Conservation (phyloP, 2,888 invertebrate genomes). For the Leptopilina myrica region DNA sequence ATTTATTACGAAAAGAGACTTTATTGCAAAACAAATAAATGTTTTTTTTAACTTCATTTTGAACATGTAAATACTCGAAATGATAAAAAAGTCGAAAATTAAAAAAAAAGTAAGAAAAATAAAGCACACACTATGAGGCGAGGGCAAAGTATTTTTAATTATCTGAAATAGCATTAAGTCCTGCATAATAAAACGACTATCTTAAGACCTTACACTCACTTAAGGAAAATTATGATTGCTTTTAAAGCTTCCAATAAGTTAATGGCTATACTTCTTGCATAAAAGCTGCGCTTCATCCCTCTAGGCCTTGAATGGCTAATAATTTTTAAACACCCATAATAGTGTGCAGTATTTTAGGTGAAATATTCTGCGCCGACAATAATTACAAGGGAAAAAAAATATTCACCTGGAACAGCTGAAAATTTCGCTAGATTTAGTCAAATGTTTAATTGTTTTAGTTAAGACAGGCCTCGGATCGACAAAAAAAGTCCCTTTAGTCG, state of each 20-base stretch:
- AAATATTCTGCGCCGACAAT: neutral
- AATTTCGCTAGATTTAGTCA: no score
- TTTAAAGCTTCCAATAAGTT: constrained; percentile 7
- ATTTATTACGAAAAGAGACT: neutral
- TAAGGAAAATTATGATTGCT: neutral
- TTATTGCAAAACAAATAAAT: no score
- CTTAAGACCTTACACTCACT: constrained; percentile 14
- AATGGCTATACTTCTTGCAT: constrained; percentile 9
- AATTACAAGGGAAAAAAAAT: no score
- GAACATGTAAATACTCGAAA: no score
- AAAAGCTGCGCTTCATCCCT: constrained; percentile 6
- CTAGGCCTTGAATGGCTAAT: constrained; percentile 2
- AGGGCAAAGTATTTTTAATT: neutral
- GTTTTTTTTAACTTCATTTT: no score
- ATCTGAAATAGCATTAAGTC: neutral
- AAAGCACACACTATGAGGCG: neutral
- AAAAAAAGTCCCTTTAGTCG: no score
- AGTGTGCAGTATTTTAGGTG: constrained; percentile 2
- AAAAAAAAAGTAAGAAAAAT: no score
- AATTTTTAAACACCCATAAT: constrained; percentile 1
- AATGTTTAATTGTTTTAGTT: no score
- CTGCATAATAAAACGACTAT: neutral
- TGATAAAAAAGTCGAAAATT: no score
- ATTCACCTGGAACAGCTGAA: no score
- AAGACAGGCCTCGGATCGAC: no score